Evolutionary conservation across 2,888 invertebrate genomes (phyloP), one percentile per base, ranked within the genome.

Genomic region (Rotaria sp.): DNA sequence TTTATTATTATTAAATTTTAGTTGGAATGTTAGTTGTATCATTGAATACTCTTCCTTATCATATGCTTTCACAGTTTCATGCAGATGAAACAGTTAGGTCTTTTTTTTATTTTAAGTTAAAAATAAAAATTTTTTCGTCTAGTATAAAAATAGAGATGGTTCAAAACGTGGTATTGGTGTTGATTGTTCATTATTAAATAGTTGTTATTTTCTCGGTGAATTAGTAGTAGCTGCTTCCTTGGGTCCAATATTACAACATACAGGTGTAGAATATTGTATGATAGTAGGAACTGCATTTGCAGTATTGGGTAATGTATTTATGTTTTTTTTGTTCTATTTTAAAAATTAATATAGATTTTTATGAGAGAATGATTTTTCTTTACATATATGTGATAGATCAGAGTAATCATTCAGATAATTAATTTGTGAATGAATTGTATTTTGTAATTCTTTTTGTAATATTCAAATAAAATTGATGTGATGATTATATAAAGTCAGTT

Each of bases 51-150:
- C 52, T 86, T 41, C 86, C 86, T 1, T 86, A 86, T 41, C 86
- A 86, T 74, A 86, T 86, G 86, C 35, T 86, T 8, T 86, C 86
- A n/a, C 75, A 86, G 26, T 86, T 85, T 85, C 86, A 86, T 75
- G 50, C 85, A 24, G 86, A 86, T 84, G 80, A 86, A n/a, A 80
- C 55, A 10, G 75, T 75, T 26, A 24, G 26, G 45, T 18, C 18
- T 15, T 50, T 8, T 74, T 35, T 21, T 38, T 38, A 5, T 38
- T 38, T 35, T 38, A 2, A 24, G 18, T 18, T 3, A 30, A 18
- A 74, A 38, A 74, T 21, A 21, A 74, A 21, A 35, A 5, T 38
- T 35, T 21, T 74, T 74, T 38, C 26, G 11, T 75, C 38, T 45
- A 75, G 75, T 75, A 75, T 45, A 45, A 10, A 75, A 75, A 75